Evolutionary conservation across 2,113 vertebrate species (phyloP).

Genomic region (Procavia capensis): DNA sequence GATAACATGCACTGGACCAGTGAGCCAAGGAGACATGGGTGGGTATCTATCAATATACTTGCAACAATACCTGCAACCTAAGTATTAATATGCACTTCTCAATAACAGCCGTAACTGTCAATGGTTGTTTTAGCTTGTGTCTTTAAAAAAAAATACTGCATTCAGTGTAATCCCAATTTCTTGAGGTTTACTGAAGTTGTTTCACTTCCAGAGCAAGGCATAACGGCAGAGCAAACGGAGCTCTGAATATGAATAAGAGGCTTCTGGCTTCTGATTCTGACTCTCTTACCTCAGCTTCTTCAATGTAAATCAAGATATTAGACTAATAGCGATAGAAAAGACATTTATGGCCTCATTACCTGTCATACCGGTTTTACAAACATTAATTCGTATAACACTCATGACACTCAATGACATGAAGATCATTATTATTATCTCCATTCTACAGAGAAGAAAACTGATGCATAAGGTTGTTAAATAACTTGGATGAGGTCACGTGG

Average conservation of each 20-base stretch:
- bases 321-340: slow-evolving; percentile 12
- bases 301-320: neutral
- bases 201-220: slow-evolving; percentile 12
- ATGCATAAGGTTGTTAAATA: neutral
- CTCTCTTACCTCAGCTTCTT: slow-evolving; percentile 17
- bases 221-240: neutral
- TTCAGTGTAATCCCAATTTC: slow-evolving; percentile 31
- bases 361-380: neutral
- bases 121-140: neutral
- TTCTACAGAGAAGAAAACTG: slow-evolving; percentile 48
- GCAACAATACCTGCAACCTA: neutral
- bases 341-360: neutral
- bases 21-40: neutral
- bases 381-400: neutral
- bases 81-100: slow-evolving; percentile 1
- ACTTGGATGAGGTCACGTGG: neutral
- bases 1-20: neutral
- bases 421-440: neutral
- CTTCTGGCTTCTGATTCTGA: neutral
- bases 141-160: neutral
- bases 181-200: slow-evolving; percentile 15
- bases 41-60: neutral
- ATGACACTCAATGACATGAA: neutral
- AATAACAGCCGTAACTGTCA: neutral
- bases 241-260: neutral